Percentiles rank a stretch among this genome's conserved stretches.
These are phyloP conservation scores for Apteryx owenii DNA, from an alignment of 2,113 vertebrate species.

Conservation along the genomic window DNA sequence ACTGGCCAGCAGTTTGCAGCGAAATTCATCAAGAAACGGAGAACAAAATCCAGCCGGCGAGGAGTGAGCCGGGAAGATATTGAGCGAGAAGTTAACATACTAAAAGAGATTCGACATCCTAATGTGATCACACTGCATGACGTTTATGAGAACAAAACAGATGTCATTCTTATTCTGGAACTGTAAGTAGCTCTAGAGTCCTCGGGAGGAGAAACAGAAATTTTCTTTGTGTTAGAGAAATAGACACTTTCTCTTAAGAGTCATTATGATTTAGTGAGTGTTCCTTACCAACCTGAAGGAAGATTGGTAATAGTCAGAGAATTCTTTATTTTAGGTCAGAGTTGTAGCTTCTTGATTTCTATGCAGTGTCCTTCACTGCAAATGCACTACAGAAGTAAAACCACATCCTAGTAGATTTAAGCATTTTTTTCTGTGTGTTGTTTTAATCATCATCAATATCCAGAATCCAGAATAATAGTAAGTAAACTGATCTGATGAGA, in stretches of 20 bases:
- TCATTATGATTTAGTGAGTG: neutral
- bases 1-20: slow-evolving; percentile 89
- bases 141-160: slow-evolving; percentile 94
- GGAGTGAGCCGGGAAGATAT: slow-evolving; percentile 95
- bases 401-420: neutral
- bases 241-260: neutral
- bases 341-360: neutral
- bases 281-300: neutral
- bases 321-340: neutral
- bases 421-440: neutral
- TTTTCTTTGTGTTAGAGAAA: neutral
- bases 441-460: neutral
- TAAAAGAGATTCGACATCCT: slow-evolving; percentile 94
- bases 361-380: neutral
- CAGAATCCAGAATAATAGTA: neutral
- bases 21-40: slow-evolving; percentile 96
- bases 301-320: neutral
- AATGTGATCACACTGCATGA: slow-evolving; percentile 94
- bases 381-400: neutral
- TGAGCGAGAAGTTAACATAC: slow-evolving; percentile 93
- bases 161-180: slow-evolving; percentile 97
- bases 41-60: slow-evolving; percentile 92
- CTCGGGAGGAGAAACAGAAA: neutral
- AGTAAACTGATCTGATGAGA: neutral
- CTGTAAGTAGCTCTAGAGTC: slow-evolving; percentile 86